These are phyloP conservation scores for Melangyna quadrimaculata DNA, from an alignment of 2,888 invertebrate genomes.

Conservation along the genomic window DNA sequence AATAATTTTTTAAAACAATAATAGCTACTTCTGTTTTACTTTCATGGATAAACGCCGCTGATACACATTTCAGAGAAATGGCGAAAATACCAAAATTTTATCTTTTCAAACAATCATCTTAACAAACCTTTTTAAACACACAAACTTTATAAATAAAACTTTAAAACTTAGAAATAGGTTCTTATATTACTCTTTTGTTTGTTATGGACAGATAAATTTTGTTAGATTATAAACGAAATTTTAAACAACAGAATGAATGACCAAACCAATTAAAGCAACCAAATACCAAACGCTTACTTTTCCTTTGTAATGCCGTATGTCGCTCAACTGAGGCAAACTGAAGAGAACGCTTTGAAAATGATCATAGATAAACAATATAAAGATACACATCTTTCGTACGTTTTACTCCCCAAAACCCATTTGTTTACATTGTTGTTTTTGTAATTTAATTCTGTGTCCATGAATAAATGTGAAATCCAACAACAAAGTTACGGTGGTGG, in stretches of 20 bases:
- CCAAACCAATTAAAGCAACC: conserved; percentile 1
- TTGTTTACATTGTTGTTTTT: no score
- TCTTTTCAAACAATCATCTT: not conserved
- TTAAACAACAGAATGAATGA: not conserved
- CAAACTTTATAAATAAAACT: not conserved
- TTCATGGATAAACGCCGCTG: not conserved
- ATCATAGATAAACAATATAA: not conserved
- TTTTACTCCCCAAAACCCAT: no score
- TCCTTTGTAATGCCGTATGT: not conserved
- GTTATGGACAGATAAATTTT: not conserved
- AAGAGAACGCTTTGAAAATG: not conserved
- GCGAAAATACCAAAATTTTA: not conserved
- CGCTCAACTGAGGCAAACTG: not conserved
- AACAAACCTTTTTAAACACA: conserved; percentile 9
- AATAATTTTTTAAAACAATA: not conserved
- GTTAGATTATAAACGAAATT: not conserved
- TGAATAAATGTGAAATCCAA: no score
- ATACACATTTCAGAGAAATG: conserved; percentile 2
- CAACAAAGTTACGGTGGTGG: no score
- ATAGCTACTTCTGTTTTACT: not conserved
- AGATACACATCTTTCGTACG: no score
- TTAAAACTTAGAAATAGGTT: not conserved
- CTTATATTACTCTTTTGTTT: not conserved
- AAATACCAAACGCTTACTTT: not conserved
- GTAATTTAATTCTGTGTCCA: no score